These are phyloP conservation scores for Channallabes apus DNA, from an alignment of 2,797 vertebrate species.

Conservation along the genomic window DNA sequence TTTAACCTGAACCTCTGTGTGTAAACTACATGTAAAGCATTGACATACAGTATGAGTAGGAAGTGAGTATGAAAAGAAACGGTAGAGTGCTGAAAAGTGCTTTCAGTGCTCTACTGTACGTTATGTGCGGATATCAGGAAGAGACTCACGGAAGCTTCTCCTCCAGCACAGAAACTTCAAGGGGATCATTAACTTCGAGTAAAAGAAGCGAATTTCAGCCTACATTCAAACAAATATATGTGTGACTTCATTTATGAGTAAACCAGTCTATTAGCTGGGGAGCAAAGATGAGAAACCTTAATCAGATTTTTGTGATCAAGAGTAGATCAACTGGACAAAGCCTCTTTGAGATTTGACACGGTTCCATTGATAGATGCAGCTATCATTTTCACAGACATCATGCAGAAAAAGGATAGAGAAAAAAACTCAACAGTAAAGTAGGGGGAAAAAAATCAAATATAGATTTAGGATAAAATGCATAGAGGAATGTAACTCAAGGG, in stretches of 20 bases:
- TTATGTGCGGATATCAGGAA: conserved; percentile 61
- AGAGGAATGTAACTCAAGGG: conserved; percentile 86
- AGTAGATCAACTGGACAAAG: conserved; percentile 99
- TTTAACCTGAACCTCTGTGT: conserved; percentile 66
- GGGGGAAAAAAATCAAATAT: conserved; percentile 76
- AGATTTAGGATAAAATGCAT: conserved; percentile 84
- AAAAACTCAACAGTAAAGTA: conserved; percentile 78
- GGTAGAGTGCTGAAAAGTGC: conserved; percentile 49
- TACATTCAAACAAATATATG: conserved; percentile 13
- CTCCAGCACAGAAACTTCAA: conserved; percentile 63
- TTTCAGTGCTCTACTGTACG: conserved; percentile 54
- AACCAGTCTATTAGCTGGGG: conserved; percentile 55
- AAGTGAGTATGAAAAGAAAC: neutral
- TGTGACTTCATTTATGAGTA: neutral
- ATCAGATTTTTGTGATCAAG: conserved; percentile 99
- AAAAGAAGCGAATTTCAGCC: conserved; percentile 60
- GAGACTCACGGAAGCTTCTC: conserved; percentile 63
- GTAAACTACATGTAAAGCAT: conserved; percentile 34
- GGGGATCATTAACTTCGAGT: conserved; percentile 15
- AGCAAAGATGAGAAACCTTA: conserved; percentile 99
- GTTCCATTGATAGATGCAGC: conserved; percentile 99
- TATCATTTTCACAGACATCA: conserved; percentile 99
- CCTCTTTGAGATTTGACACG: conserved; percentile 98
- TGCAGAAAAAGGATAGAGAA: conserved; percentile 89
- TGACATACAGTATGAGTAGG: neutral